Base-by-base conservation (phyloP, 1,140 invertebrate species). In the Macrocentrus cingulum region DNA sequence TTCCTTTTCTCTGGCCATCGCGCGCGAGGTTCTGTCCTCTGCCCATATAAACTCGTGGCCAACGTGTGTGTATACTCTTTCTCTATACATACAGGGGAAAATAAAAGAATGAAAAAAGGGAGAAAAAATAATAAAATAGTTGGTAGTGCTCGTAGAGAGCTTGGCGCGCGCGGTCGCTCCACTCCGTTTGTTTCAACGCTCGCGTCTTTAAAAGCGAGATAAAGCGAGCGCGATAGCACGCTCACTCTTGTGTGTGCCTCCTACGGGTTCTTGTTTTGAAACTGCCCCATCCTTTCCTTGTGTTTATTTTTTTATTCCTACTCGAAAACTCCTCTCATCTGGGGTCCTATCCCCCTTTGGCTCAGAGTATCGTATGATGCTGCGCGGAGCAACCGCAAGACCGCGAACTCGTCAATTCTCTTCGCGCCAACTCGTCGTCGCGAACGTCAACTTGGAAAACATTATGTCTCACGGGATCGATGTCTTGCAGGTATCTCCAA, bases 191-290 rank as follows among this genome's bases (percentile, higher is more conserved):
- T 64, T 56, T 60, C 62, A 64, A 66, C 63, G 65, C 65, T 51
- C 45, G 57, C 65, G 46, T 65, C 44, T 62, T 61, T 66, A 34
- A 59, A 48, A 53, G 51, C 53, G 52, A 71, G 71, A 70, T 73
- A 73, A 75, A 71, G 66, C 68, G 60, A 60, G 64, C 72, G 65
- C 59, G 69, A 73, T 73, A 72, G 66, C 56, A 58, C 59, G 39
- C 41, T 39, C 55, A 56, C 50, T 60, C 51, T 61, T 52, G 18
- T 42, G 60, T 59, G 49, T 48, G 48, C 49, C 52, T 56, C 54
- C 53, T 61, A 50, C 49, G 52, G 42, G 23, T 61, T 56, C 52
- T 61, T 56, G 39, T 61, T 51, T 54, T 50, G 51, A 50, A 53
- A 46, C 54, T 45, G 45, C 20, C 36, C 23, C 11, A 11, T 23